A percentile compares a stretch with the other conserved stretches of the same genome.
Conservation (phyloP, 1,140 invertebrate genomes). For the Saccostrea echinata region DNA sequence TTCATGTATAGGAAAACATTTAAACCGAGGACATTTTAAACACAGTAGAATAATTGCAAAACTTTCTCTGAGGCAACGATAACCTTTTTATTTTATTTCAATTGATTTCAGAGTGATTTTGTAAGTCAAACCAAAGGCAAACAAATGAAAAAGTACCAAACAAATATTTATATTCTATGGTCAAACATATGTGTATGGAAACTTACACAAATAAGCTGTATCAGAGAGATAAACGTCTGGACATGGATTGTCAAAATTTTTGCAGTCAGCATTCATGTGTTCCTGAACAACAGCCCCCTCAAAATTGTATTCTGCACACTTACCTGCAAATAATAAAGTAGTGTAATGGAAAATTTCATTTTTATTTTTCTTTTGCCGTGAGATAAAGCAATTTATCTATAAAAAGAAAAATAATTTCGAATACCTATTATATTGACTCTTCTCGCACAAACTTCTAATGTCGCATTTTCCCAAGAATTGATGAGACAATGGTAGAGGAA, state of each 20-base stretch:
- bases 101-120: no score
- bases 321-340: background rate
- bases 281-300: background rate
- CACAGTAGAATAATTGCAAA: no score
- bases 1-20: no score
- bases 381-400: no score
- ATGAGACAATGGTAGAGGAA: conserved; percentile 15
- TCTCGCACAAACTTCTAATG: background rate
- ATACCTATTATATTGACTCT: conserved; percentile 2
- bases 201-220: background rate
- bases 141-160: no score
- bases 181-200: background rate
- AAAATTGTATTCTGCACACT: background rate
- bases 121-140: no score
- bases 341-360: background rate
- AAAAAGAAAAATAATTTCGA: background rate
- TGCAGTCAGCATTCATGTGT: background rate
- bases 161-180: no score
- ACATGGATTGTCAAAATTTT: background rate
- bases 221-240: background rate
- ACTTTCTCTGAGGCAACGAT: no score
- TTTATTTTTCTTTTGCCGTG: background rate
- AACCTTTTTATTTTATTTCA: no score
- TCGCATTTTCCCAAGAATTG: background rate
- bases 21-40: no score